These are phyloP conservation scores for Danio rerio DNA, from an alignment of 2,113 vertebrate genomes.

Conservation along the genomic window GRCz12tu NC_133196.1:21957501-21958000, in stretches of 20 bases:
- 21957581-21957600: too few relatives aligned
- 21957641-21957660: too few relatives aligned
- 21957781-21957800: constrained; percentile 81
- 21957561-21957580: too few relatives aligned
- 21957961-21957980: constrained; percentile 81
- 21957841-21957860: constrained; percentile 87
- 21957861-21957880: constrained; percentile 88
- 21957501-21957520: too few relatives aligned
- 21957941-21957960: constrained; percentile 74
- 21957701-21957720: not conserved
- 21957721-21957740: constrained; percentile 32
- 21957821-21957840: constrained; percentile 87
- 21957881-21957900: constrained; percentile 60
- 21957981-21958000: constrained; percentile 24
- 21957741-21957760: constrained; percentile 95
- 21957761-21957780: constrained; percentile 92
- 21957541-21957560: too few relatives aligned
- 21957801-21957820: constrained; percentile 77
- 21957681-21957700: too few relatives aligned
- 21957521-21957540: too few relatives aligned
- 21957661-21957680: too few relatives aligned
- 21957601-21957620: too few relatives aligned
- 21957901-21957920: constrained; percentile 78
- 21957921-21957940: constrained; percentile 66
- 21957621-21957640: too few relatives aligned